These are phyloP conservation scores for Colletes collaris DNA, from an alignment of 2,888 invertebrate genomes.

Conservation along the genomic window DNA sequence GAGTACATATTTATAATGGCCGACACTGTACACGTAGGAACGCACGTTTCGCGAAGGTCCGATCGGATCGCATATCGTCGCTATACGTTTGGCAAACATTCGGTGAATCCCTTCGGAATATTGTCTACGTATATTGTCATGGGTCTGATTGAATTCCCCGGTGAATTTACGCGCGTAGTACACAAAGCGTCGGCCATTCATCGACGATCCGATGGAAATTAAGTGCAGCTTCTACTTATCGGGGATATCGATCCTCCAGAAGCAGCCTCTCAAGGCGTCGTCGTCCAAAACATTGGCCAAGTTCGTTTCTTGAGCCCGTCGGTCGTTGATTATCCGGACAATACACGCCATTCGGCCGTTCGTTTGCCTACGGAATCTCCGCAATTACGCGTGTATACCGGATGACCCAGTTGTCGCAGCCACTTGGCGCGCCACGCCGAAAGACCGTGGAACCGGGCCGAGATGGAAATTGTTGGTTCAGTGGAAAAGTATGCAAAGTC, in stretches of 20 bases:
- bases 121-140: background rate
- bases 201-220: constrained; percentile 1
- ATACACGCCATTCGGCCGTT: background rate
- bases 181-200: constrained; percentile 6
- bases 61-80: background rate
- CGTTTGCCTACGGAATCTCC: background rate
- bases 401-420: background rate
- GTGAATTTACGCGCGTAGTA: background rate
- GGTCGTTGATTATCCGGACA: constrained; percentile 3
- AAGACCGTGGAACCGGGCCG: too few species aligned
- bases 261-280: background rate
- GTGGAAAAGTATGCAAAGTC: too few species aligned
- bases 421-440: background rate
- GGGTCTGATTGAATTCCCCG: constrained; percentile 9
- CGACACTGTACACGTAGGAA: background rate
- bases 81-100: background rate
- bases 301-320: constrained; percentile 4
- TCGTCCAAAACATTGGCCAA: constrained; percentile 9
- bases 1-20: too few species aligned
- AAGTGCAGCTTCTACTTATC: constrained; percentile 12
- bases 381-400: background rate
- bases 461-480: background rate
- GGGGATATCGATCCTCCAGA: constrained; percentile 3
- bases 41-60: background rate
- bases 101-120: background rate